Evolutionary conservation across 2,797 vertebrate species (phyloP), one percentile per base, ranked within the genome.

Genomic region (Molossus molossus): DNA sequence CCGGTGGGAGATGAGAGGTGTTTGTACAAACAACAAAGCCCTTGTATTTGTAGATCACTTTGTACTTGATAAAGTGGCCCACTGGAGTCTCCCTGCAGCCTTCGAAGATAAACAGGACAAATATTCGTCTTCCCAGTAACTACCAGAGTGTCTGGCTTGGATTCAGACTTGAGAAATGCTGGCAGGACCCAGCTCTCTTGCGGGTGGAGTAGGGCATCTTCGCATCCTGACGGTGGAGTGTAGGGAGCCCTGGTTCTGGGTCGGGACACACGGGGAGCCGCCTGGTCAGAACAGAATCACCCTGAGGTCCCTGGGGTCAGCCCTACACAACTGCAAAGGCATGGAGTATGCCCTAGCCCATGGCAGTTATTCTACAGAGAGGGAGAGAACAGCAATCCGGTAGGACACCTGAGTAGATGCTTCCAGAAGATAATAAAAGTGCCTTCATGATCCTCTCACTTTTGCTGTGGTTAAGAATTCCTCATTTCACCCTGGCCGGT

Each of bases 1-100:
- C 81, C 60, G 17, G 64, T 58, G 13, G 79, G 45, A 94, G 57
- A 76, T 48, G 53, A 95, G 57, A 64, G 73, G 77, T 92, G 80
- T 87, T 94, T 95, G 96, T 91, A 96, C 93, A 94, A 82, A 93
- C 40, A 95, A 89, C 72, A 96, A 96, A 94, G 73, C n/a, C 9
- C 53, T 87, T 48, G n/a, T 90, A 33, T 87, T 91, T 91, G 87
- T 69, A 85, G 84, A 92, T 85, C 75, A 58, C 69, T 70, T 80
- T 94, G 89, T 93, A 81, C 84, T 94, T 94, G 64, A 92, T 88
- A 89, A 94, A 90, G 82, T 5, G 21, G 57, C 57, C 79, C 94
- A 55, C 50, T 58, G 11, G 87, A 75, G 84, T 40, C 82, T 96
- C 67, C 67, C 53, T 75, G 73, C 48, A 94, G 88, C 81, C 48